Conservation (phyloP, 2,113 vertebrate genomes). For the Syngnathus scovelli region DNA sequence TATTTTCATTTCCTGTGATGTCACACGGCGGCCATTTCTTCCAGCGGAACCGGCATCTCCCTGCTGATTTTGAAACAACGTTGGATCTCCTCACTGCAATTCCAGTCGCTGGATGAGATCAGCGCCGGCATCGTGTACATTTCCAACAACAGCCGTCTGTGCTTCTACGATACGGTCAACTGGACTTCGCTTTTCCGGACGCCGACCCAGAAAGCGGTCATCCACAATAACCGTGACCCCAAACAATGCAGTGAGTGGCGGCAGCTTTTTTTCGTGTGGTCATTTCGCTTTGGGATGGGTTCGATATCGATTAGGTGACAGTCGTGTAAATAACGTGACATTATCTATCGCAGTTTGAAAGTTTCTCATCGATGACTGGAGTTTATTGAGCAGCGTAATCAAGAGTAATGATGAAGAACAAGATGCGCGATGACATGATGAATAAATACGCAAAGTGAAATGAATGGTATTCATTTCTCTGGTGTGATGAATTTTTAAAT, state of each 20-base stretch:
- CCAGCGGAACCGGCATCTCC: slow-evolving; percentile 81
- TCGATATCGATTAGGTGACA: not conserved
- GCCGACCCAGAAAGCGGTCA: slow-evolving; percentile 81
- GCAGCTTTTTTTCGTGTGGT: not conserved
- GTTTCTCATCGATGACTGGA: not conserved
- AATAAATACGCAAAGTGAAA: not conserved
- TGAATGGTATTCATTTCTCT: not conserved
- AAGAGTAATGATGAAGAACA: not conserved
- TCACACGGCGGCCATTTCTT: not conserved
- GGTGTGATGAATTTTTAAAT: not conserved
- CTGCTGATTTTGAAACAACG: slow-evolving; percentile 94
- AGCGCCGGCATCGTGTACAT: slow-evolving; percentile 96
- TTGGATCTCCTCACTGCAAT: slow-evolving; percentile 88
- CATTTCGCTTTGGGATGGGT: not conserved
- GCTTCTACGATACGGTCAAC: slow-evolving; percentile 97
- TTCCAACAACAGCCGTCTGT: slow-evolving; percentile 93
- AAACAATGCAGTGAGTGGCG: slow-evolving; percentile 89
- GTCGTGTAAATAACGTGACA: not conserved
- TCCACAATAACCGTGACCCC: slow-evolving; percentile 84
- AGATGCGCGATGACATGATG: not conserved
- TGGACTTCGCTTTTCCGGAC: slow-evolving; percentile 94
- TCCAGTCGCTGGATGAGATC: slow-evolving; percentile 91
- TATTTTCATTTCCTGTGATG: not conserved
- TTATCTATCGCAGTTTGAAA: not conserved
- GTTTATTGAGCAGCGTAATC: not conserved